Conservation (phyloP, 2,113 vertebrate species). For the Spea bombifrons region DNA sequence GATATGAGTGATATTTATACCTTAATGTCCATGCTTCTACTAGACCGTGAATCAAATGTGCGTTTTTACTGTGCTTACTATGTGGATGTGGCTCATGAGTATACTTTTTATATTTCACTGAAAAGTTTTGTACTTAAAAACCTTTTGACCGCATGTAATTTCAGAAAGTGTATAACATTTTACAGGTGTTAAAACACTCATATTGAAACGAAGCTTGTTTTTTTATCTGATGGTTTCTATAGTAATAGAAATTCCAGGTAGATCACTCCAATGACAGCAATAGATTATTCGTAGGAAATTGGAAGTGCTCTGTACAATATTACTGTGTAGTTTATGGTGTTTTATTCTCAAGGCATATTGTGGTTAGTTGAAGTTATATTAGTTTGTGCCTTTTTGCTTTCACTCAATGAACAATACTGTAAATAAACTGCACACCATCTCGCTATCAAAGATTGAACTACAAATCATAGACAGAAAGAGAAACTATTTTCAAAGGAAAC, state of each 20-base stretch:
- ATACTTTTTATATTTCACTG: no score
- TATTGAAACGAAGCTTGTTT: constrained; percentile 26
- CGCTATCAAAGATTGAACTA: no score
- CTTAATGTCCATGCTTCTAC: no score
- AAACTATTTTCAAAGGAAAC: no score
- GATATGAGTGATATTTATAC: no score
- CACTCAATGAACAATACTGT: not conserved
- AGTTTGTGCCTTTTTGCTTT: not conserved
- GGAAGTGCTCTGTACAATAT: constrained; percentile 31
- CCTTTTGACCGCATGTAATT: constrained; percentile 12
- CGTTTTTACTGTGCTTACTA: no score
- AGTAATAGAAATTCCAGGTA: constrained; percentile 37
- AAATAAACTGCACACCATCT: no score
- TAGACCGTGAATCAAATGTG: no score
- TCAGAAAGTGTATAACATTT: constrained; percentile 20
- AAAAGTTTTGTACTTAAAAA: constrained; percentile 7
- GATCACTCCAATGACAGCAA: constrained; percentile 24
- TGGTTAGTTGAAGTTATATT: not conserved
- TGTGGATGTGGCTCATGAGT: no score
- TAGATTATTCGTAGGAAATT: constrained; percentile 31
- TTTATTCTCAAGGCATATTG: not conserved
- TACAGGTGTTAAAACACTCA: constrained; percentile 24
- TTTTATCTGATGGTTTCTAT: constrained; percentile 32
- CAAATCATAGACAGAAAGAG: no score
- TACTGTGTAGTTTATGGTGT: constrained; percentile 24